phyloP scores from a whole-genome alignment of 2,113 vertebrate genomes.

The Cephalopholis sonnerati region DNA sequence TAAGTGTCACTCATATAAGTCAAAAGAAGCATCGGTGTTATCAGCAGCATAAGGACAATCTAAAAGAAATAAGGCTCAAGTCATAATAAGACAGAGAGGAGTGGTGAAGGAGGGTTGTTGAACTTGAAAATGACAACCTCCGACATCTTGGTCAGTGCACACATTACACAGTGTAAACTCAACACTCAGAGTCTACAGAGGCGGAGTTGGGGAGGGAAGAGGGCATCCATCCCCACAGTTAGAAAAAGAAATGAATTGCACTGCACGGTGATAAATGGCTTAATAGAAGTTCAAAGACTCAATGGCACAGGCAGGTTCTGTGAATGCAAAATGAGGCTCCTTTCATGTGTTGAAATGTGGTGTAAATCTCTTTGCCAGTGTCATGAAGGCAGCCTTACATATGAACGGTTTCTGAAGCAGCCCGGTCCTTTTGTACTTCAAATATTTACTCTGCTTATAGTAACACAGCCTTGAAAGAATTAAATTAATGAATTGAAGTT shows the following conservation, averaged over 20 bases:
- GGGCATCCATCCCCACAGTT: slow-evolving; percentile 55
- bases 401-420: slow-evolving; percentile 61
- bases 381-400: slow-evolving; percentile 64
- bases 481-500: slow-evolving; percentile 43
- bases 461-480: slow-evolving; percentile 55
- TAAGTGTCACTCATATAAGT: not conserved
- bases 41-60: not conserved
- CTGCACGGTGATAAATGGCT: slow-evolving; percentile 82
- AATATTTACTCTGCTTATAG: slow-evolving; percentile 61
- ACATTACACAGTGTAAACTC: slow-evolving; percentile 47
- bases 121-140: slow-evolving; percentile 40
- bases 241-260: slow-evolving; percentile 79
- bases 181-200: slow-evolving; percentile 46
- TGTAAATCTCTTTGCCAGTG: slow-evolving; percentile 75
- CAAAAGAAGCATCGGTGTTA: not conserved
- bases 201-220: slow-evolving; percentile 47
- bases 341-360: slow-evolving; percentile 80
- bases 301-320: slow-evolving; percentile 75
- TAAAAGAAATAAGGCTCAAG: not conserved
- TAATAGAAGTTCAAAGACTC: slow-evolving; percentile 85
- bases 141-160: slow-evolving; percentile 46
- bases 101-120: slow-evolving; percentile 9
- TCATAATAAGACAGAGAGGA: not conserved
- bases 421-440: slow-evolving; percentile 55
- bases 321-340: slow-evolving; percentile 79